These are phyloP conservation scores for Drosophila mimica DNA, from an alignment of 2,888 invertebrate genomes.

Conservation along the genomic window DNA sequence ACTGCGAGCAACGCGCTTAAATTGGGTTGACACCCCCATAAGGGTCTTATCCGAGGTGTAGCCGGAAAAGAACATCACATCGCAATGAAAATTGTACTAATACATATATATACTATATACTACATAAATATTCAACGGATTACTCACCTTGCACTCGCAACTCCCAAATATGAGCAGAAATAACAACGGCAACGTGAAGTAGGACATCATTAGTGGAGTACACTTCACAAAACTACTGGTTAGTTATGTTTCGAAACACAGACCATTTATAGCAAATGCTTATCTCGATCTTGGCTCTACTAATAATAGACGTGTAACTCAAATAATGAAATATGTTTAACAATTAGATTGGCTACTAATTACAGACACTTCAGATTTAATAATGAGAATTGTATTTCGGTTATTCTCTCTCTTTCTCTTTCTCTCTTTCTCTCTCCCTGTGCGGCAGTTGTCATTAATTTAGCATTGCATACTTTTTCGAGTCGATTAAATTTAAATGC, in stretches of 20 bases:
- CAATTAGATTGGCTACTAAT: neutral
- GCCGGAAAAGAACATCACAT: neutral
- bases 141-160: neutral
- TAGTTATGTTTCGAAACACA: neutral
- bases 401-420: neutral
- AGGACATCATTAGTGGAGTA: neutral
- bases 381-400: neutral
- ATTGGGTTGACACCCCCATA: neutral
- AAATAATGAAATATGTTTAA: neutral
- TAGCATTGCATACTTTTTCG: conserved; percentile 46
- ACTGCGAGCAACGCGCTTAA: neutral
- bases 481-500: conserved; percentile 40
- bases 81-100: conserved; percentile 5
- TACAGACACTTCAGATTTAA: neutral
- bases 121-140: neutral
- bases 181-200: neutral
- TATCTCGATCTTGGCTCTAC: neutral
- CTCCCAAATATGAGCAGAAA: neutral
- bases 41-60: conserved; percentile 10
- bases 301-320: neutral
- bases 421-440: neutral
- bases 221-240: neutral
- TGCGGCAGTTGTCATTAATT: neutral
- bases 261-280: neutral
- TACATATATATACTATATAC: neutral